Conservation (phyloP, 2,888 invertebrate genomes). For the Colletes collaris region DNA sequence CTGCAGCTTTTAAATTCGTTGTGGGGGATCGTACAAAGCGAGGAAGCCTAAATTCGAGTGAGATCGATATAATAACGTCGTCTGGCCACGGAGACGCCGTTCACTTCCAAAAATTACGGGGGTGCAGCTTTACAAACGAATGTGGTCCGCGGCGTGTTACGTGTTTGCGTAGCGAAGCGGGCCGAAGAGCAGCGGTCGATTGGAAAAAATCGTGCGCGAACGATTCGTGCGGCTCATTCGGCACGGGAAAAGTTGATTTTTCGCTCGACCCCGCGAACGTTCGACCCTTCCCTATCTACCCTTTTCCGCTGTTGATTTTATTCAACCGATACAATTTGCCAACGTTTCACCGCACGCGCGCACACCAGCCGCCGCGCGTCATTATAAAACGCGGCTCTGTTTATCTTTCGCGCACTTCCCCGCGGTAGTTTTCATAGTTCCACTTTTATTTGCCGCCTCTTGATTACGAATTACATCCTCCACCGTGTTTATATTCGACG, state of each 20-base stretch:
- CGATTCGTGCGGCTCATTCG: constrained; percentile 58
- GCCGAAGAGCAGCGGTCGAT: constrained; percentile 30
- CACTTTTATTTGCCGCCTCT: constrained; percentile 42
- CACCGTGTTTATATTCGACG: background rate
- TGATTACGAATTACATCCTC: constrained; percentile 25
- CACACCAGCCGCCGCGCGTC: constrained; percentile 28
- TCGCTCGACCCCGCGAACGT: constrained; percentile 33
- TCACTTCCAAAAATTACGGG: constrained; percentile 24
- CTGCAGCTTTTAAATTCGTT: too few relatives aligned
- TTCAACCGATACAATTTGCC: constrained; percentile 50
- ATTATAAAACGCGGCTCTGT: constrained; percentile 56
- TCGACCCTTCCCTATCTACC: background rate
- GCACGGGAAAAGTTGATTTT: constrained; percentile 58
- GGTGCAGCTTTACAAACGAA: constrained; percentile 21
- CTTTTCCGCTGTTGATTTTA: constrained; percentile 18
- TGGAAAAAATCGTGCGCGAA: constrained; percentile 54
- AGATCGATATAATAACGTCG: too few relatives aligned
- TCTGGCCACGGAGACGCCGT: background rate
- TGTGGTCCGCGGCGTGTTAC: constrained; percentile 24
- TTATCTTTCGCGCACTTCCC: constrained; percentile 47
- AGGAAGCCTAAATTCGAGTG: too few relatives aligned
- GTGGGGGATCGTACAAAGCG: too few relatives aligned
- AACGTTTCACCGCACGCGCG: constrained; percentile 39
- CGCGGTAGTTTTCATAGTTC: constrained; percentile 48
- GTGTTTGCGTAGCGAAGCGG: constrained; percentile 50